Evolutionary conservation across 1,140 invertebrate genomes (phyloP).

Genomic region (Lepidostoma basale): DNA sequence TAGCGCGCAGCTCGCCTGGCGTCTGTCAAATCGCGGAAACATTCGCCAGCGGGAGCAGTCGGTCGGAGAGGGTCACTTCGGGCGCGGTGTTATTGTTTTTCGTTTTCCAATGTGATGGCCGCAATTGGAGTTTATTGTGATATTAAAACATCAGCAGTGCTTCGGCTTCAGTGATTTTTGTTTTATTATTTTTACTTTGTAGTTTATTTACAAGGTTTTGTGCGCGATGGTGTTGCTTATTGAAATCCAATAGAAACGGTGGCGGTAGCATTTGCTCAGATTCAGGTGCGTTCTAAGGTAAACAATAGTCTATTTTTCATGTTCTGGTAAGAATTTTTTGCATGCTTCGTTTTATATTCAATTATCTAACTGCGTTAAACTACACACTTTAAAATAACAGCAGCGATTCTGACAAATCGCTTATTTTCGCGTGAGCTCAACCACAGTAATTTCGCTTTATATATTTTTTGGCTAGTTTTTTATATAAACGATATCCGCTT

Average conservation of each 20-base stretch:
- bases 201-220: constrained; percentile 25
- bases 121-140: background rate
- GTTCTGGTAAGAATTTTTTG: background rate
- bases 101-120: background rate
- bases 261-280: background rate
- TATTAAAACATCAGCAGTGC: background rate
- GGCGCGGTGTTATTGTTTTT: constrained; percentile 23
- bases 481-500: too few species aligned
- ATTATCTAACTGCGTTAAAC: background rate
- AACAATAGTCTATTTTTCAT: constrained; percentile 22
- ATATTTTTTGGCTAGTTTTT: too few species aligned
- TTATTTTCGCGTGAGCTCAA: too few species aligned
- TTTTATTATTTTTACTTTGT: constrained; percentile 13
- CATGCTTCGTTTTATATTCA: background rate
- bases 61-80: background rate
- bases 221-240: constrained; percentile 8
- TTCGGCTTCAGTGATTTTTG: background rate
- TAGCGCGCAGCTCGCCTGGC: background rate
- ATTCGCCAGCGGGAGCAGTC: background rate
- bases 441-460: too few species aligned
- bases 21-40: background rate
- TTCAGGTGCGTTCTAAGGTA: constrained; percentile 27
- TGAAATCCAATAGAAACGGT: constrained; percentile 12
- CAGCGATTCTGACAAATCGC: too few species aligned
- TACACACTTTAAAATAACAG: too few species aligned